These are phyloP conservation scores for Leptinotarsa undecemlineata DNA, from an alignment of 1,140 invertebrate genomes.

Conservation along the genomic window DNA sequence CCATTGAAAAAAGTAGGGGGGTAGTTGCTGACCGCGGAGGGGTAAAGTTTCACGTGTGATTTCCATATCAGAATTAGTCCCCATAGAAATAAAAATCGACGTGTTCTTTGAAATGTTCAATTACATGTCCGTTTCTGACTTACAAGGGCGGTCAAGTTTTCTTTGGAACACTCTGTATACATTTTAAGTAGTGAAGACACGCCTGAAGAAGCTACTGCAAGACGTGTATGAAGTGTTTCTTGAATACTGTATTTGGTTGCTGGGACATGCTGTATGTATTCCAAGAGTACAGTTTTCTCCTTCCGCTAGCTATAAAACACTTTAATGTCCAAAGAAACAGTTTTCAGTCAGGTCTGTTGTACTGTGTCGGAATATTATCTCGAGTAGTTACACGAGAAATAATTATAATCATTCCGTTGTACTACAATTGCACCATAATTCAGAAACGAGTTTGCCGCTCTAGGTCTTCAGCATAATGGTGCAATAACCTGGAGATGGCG, in stretches of 20 bases:
- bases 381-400: constrained; percentile 12
- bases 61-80: no score
- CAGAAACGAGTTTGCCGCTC: constrained; percentile 9
- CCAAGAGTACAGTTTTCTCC: background rate
- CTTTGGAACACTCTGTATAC: no score
- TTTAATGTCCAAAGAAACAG: constrained; percentile 1
- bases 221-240: no score
- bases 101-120: no score
- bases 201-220: no score
- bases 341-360: background rate
- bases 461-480: constrained; percentile 11
- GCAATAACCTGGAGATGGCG: constrained; percentile 3
- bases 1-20: no score
- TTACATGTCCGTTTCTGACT: no score
- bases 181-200: no score
- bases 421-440: constrained; percentile 10
- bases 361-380: constrained; percentile 11
- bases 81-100: no score
- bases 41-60: no score
- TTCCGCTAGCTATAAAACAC: background rate
- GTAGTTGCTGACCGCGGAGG: no score
- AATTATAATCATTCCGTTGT: constrained; percentile 13
- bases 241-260: background rate
- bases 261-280: background rate
- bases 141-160: no score